These are phyloP conservation scores for Rhinolophus ferrumequinum DNA, from an alignment of 2,113 vertebrate species.

Conservation along the genomic window DNA sequence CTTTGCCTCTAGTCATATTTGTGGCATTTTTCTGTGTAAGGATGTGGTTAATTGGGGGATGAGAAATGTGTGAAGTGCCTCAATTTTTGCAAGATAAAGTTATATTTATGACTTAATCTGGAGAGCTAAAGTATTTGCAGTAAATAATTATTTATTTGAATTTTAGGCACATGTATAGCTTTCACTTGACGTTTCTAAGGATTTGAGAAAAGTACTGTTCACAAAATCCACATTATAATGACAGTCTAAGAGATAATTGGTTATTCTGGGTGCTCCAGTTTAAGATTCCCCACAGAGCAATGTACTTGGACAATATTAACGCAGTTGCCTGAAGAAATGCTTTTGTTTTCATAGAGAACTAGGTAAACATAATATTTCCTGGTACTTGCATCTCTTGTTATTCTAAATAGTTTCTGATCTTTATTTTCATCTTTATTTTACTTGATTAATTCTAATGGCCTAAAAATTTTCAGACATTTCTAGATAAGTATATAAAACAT, in stretches of 20 bases:
- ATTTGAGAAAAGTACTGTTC: slow-evolving; percentile 42
- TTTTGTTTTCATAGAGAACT: slow-evolving; percentile 40
- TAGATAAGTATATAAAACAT: neutral
- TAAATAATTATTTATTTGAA: slow-evolving; percentile 55
- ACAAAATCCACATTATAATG: slow-evolving; percentile 16
- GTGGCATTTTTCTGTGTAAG: slow-evolving; percentile 11
- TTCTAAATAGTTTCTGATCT: slow-evolving; percentile 40
- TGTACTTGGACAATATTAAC: neutral
- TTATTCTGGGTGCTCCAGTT: neutral
- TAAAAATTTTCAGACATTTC: neutral
- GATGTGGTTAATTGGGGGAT: slow-evolving; percentile 3
- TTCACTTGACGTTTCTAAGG: slow-evolving; percentile 23
- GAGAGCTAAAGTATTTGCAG: neutral
- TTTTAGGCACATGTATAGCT: slow-evolving; percentile 38
- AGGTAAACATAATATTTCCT: slow-evolving; percentile 32
- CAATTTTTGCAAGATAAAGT: slow-evolving; percentile 32
- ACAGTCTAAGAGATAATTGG: slow-evolving; percentile 31
- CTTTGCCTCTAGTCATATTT: slow-evolving; percentile 30
- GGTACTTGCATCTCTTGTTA: neutral
- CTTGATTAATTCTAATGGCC: slow-evolving; percentile 14
- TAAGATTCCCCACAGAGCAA: neutral
- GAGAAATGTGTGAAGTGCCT: neutral
- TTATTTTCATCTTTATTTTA: slow-evolving; percentile 52
- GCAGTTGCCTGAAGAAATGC: slow-evolving; percentile 40
- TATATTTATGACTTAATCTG: neutral